These are phyloP conservation scores for Hecatera dysodea DNA, from an alignment of 2,888 invertebrate species.

Conservation along the genomic window DNA sequence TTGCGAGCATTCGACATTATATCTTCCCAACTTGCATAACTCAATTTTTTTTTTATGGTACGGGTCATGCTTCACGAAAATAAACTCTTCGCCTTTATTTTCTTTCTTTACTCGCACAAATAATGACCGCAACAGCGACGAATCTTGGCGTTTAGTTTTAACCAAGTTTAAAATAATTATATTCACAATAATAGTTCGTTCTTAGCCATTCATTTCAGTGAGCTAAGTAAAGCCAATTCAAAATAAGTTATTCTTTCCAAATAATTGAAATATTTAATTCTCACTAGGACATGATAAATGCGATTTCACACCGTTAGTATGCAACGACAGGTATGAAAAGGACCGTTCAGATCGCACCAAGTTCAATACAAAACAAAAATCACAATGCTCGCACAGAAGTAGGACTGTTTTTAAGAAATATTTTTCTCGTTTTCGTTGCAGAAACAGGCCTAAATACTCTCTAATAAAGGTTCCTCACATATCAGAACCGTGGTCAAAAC, in stretches of 20 bases:
- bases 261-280: slow-evolving; percentile 59
- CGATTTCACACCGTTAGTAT: slow-evolving; percentile 73
- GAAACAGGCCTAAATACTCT: no score
- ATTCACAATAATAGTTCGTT: not conserved
- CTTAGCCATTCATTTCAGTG: slow-evolving; percentile 3
- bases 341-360: slow-evolving; percentile 64
- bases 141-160: not conserved
- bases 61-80: no score
- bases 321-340: slow-evolving; percentile 67
- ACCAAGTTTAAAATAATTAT: not conserved
- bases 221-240: slow-evolving; percentile 20
- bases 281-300: slow-evolving; percentile 68
- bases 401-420: slow-evolving; percentile 41
- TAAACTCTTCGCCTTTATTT: not conserved
- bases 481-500: no score
- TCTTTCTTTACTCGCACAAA: not conserved
- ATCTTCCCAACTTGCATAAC: no score
- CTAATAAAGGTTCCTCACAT: no score
- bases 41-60: not conserved
- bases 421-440: not conserved
- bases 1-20: no score
- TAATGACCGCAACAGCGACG: not conserved
- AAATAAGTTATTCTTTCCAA: slow-evolving; percentile 61
- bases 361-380: slow-evolving; percentile 63
- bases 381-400: slow-evolving; percentile 62